Evolutionary conservation across 64 coral and sea anemone genomes (phyloP), one percentile per base, ranked within the genome.

Genomic region (Porites australiensis): DNA sequence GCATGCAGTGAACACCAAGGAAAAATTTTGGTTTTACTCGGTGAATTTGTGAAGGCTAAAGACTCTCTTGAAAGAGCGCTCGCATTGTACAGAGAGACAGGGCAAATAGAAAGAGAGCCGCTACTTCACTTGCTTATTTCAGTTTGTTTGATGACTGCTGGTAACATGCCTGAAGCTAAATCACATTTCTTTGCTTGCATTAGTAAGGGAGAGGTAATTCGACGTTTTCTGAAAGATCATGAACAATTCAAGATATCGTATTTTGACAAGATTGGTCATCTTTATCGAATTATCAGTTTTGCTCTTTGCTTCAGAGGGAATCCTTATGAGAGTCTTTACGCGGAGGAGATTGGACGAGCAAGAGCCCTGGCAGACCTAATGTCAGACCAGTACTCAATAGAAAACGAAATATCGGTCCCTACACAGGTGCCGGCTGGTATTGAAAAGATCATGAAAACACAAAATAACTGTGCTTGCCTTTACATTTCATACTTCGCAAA

Each of bases 281-380:
- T 21, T 3, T 74, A 74, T 45, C 43, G 49, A 15, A 0, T 16
- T 2, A 14, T 75, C 3, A 47, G 72, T 50, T 0, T 4, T 4
- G 2, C 18, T 13, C 13, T 50, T 50, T 75, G 4, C 5, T 1
- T 9, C 1, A 6, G 13, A 5, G 72, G 72, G 19, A 48, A 50
- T 75, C 72, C 13, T 50, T 2, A 16, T 4, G 12, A 75, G 6
- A 46, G 44, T 15, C 44, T 75, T 50, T 75, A 5, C 3, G 72
- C 6, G 13, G 72, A 48, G 50, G 72, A 75, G 15, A 44, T 75
- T 14, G 45, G 72, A 50, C 46, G 46, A 27, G 72, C 72, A 16
- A 74, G 72, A 74, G 37, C 72, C 44, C 16, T 74, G 15, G 72
- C 13, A 75, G 72, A 75, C 46, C 50, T 75, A 46, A 75, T 75